phyloP scores from a whole-genome alignment of 2,797 vertebrate genomes.

The Clarias pachynema region DNA sequence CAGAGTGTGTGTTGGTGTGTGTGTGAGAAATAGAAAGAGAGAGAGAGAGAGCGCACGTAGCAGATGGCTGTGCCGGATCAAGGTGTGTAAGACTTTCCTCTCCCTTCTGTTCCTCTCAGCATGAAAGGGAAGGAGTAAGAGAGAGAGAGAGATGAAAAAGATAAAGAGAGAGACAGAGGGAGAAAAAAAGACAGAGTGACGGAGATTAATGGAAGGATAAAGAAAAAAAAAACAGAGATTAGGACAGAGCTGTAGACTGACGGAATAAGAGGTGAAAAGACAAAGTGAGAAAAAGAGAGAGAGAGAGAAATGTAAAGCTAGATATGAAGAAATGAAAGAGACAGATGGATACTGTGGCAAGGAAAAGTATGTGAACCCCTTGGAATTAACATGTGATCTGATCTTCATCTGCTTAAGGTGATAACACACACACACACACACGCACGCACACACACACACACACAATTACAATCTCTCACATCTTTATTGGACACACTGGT shows the following conservation, averaged over 20 bases:
- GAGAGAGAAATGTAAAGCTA: no score
- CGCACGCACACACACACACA: no score
- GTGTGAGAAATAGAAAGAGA: neutral
- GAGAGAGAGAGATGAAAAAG: neutral
- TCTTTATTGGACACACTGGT: no score
- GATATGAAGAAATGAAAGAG: no score
- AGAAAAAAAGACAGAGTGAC: neutral
- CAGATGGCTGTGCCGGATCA: slow-evolving; percentile 31
- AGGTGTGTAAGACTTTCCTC: slow-evolving; percentile 18
- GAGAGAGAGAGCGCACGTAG: no score
- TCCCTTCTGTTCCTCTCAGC: slow-evolving; percentile 21
- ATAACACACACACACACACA: no score
- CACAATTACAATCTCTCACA: no score
- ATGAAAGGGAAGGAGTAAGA: neutral
- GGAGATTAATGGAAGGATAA: neutral
- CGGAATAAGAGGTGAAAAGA: neutral
- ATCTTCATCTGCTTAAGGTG: no score
- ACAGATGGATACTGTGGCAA: no score
- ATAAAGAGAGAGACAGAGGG: neutral
- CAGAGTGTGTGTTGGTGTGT: neutral
- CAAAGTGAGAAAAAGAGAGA: neutral
- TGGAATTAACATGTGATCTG: no score
- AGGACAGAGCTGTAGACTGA: neutral
- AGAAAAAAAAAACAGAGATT: neutral
- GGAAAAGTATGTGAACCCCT: no score